Conservation (phyloP, 1,140 invertebrate genomes). For the Drosophila ironensis region DNA sequence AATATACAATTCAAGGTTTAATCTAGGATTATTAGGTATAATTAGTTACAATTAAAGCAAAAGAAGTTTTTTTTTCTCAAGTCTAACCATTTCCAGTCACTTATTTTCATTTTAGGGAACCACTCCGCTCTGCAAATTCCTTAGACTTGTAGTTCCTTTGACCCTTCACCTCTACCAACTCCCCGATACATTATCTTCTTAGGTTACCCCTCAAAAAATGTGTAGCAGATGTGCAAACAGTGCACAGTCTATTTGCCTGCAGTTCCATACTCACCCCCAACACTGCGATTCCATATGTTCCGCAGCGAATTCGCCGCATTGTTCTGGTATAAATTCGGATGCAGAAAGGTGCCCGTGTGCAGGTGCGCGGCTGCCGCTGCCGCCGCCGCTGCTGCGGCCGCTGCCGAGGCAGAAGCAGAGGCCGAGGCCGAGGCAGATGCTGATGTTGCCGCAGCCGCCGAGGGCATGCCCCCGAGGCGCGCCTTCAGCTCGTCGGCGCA, state of each 20-base stretch:
- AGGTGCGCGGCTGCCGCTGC: constrained; percentile 70
- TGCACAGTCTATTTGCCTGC: background rate
- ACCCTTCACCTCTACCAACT: too few species aligned
- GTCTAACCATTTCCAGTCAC: too few species aligned
- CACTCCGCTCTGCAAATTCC: too few species aligned
- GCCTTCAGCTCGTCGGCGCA: constrained; percentile 94
- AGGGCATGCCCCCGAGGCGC: constrained; percentile 84
- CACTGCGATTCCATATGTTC: constrained; percentile 82
- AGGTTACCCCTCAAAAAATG: too few species aligned
- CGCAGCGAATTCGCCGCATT: constrained; percentile 77
- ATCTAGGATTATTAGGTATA: too few species aligned
- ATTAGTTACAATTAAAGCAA: too few species aligned
- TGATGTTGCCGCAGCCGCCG: constrained; percentile 40
- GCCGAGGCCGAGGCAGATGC: constrained; percentile 53
- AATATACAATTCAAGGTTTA: too few species aligned
- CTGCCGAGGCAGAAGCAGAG: constrained; percentile 38
- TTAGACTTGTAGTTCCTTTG: too few species aligned
- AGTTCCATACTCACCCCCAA: constrained; percentile 75
- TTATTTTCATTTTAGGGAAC: too few species aligned
- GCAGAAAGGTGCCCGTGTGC: constrained; percentile 80
- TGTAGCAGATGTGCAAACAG: too few species aligned
- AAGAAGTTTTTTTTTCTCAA: too few species aligned
- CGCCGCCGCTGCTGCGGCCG: constrained; percentile 56
- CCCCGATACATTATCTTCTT: too few species aligned
- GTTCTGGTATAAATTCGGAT: constrained; percentile 82